Evolutionary conservation across 2,797 vertebrate species (phyloP).

Genomic region (Apogon talboti): DNA sequence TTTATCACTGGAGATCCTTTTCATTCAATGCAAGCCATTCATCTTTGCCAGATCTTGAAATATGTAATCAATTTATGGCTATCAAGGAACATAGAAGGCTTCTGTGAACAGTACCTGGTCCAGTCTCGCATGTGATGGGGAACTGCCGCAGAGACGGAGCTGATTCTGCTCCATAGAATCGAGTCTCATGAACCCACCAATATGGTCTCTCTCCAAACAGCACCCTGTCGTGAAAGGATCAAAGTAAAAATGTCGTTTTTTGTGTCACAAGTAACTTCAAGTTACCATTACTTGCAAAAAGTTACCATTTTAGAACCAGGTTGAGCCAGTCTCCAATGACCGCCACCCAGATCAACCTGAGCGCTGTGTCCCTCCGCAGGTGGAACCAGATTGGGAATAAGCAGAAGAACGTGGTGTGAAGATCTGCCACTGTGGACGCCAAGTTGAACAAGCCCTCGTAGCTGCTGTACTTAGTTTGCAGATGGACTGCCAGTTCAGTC

Average conservation of each 20-base stretch:
- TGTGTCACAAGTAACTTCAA: too few relatives aligned
- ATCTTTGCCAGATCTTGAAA: not conserved
- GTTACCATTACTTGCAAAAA: not conserved
- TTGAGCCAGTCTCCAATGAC: slow-evolving; percentile 97
- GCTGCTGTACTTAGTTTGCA: slow-evolving; percentile 87
- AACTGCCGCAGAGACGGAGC: slow-evolving; percentile 90
- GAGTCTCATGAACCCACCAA: slow-evolving; percentile 95
- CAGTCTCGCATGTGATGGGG: slow-evolving; percentile 95
- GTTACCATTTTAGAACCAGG: slow-evolving; percentile 95
- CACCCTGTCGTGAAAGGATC: slow-evolving; percentile 81
- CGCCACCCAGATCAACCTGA: slow-evolving; percentile 94
- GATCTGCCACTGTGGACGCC: slow-evolving; percentile 89
- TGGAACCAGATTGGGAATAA: slow-evolving; percentile 97
- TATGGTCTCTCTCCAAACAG: slow-evolving; percentile 95
- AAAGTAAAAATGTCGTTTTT: not conserved
- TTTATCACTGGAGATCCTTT: slow-evolving; percentile 14
- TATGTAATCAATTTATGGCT: not conserved
- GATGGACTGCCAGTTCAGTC: slow-evolving; percentile 84
- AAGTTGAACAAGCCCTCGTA: slow-evolving; percentile 90
- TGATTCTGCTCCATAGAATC: slow-evolving; percentile 83
- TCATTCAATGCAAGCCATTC: slow-evolving; percentile 23
- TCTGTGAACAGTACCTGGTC: slow-evolving; percentile 86
- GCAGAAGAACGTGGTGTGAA: slow-evolving; percentile 91
- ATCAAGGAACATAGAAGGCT: not conserved
- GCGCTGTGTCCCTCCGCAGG: slow-evolving; percentile 84